phyloP scores from a whole-genome alignment of 2,797 vertebrate genomes.

The Hypotaenidia okinawae region DNA sequence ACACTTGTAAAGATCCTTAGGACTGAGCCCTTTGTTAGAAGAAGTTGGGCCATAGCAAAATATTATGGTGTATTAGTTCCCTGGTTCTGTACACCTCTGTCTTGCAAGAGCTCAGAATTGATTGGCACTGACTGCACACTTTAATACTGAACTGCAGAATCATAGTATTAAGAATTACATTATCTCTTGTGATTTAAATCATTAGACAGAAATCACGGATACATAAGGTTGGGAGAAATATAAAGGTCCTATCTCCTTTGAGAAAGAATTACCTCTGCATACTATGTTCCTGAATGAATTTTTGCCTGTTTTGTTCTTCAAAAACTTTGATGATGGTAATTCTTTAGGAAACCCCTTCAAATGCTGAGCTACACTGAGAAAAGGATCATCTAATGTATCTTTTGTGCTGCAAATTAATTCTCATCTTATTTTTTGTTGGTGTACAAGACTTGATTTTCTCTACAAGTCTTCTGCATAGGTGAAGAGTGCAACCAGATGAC shows the following conservation, averaged over 20 bases:
- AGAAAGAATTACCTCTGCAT: background rate
- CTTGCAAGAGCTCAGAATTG: background rate
- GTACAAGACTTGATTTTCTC: background rate
- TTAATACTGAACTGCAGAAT: background rate
- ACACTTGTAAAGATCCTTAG: background rate
- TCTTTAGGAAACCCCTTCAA: background rate
- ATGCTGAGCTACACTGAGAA: background rate
- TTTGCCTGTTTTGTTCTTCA: background rate
- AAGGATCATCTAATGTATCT: background rate
- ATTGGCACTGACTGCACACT: background rate
- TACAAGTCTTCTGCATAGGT: background rate
- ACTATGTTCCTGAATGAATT: background rate
- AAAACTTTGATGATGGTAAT: background rate
- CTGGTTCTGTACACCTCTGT: background rate
- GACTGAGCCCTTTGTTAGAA: background rate
- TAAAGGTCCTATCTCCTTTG: background rate
- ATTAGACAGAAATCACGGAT: background rate
- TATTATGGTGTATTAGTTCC: background rate
- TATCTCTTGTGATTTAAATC: background rate
- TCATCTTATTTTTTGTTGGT: background rate
- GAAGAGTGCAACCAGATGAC: background rate
- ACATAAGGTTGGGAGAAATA: background rate
- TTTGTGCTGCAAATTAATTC: conserved; percentile 10
- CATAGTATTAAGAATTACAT: background rate
- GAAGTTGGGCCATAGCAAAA: background rate